Evolutionary conservation across 2,888 invertebrate species (phyloP), one percentile per base, ranked within the genome.

Genomic region (Aporophyla nigra): DNA sequence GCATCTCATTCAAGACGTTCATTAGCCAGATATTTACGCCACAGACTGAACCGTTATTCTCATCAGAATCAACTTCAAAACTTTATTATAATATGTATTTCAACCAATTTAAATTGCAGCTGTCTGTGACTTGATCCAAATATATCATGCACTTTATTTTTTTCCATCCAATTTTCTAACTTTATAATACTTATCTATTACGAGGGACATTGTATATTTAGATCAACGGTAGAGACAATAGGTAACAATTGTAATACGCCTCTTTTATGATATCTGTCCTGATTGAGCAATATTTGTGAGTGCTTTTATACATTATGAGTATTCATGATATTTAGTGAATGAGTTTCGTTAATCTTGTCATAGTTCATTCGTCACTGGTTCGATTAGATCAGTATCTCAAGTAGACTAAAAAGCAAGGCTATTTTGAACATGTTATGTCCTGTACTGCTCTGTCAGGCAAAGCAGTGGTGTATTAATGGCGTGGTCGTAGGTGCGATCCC

Each of bases 231-330:
- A 21, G 14, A 51, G 24, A 61, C 21, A 74, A 24, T 27, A 14
- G 58, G 51, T 33, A 58, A 53, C 68, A 53, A 46, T n/a, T n/a
- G n/a, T n/a, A n/a, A n/a, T n/a, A n/a, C n/a, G 61, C 14, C 61
- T 59, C 62, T 67, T 74, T 68, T 54, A 33, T 56, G 65, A 49
- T 66, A 62, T 70, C 51, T 67, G 16, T 49, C 24, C 69, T 70
- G 66, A 81, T 78, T 71, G 71, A 62, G 40, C 46, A 87, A 86
- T 86, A 72, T 63, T 59, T 43, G 56, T 82, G 74, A 87, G 86
- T 86, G 86, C 56, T 62, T 61, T 65, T 24, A 71, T 66, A 76
- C 27, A 78, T 86, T 58, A 85, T 66, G 27, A 66, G n/a, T 59
- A 24, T 14, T 59, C 53, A 46, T 51, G 19, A 68, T 73, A 74